phyloP scores from a whole-genome alignment of 2,888 invertebrate genomes.

The Phasia obesa region DNA sequence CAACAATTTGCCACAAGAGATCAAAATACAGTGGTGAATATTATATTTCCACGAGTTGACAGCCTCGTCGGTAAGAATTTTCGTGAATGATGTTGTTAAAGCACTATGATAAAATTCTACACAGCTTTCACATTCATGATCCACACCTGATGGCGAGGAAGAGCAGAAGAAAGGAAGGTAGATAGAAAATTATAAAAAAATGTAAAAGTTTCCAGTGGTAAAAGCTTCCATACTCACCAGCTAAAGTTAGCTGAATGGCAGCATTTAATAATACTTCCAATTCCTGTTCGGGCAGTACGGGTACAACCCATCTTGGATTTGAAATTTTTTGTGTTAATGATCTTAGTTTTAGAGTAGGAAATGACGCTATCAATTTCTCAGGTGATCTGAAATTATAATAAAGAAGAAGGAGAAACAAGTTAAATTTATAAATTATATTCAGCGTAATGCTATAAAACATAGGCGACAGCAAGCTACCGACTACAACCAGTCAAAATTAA shows the following conservation, averaged over 20 bases:
- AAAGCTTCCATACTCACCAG: constrained; percentile 85
- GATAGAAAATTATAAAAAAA: too few species aligned
- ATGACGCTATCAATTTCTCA: constrained; percentile 83
- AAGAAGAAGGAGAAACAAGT: constrained; percentile 60
- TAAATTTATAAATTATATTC: constrained; percentile 23
- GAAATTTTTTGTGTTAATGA: constrained; percentile 98
- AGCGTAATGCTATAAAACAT: background rate
- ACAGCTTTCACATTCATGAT: constrained; percentile 93
- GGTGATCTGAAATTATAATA: constrained; percentile 76
- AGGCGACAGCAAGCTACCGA: too few species aligned
- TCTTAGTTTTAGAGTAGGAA: constrained; percentile 93
- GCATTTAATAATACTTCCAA: constrained; percentile 95
- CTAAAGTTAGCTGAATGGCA: constrained; percentile 92
- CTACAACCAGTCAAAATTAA: too few species aligned
- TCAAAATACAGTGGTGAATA: constrained; percentile 96
- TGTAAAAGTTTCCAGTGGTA: background rate
- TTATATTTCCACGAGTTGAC: constrained; percentile 99
- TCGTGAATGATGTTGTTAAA: constrained; percentile 96
- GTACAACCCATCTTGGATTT: constrained; percentile 97
- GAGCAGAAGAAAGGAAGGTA: too few species aligned
- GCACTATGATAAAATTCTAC: constrained; percentile 97
- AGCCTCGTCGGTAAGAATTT: constrained; percentile 98
- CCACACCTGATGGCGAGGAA: constrained; percentile 89
- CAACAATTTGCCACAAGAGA: constrained; percentile 95
- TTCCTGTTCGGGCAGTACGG: constrained; percentile 97